Percentiles rank a stretch among this genome's conserved stretches.
Evolutionary conservation across 1,140 invertebrate genomes (phyloP).

Genomic region (Brachionus rubens): DNA sequence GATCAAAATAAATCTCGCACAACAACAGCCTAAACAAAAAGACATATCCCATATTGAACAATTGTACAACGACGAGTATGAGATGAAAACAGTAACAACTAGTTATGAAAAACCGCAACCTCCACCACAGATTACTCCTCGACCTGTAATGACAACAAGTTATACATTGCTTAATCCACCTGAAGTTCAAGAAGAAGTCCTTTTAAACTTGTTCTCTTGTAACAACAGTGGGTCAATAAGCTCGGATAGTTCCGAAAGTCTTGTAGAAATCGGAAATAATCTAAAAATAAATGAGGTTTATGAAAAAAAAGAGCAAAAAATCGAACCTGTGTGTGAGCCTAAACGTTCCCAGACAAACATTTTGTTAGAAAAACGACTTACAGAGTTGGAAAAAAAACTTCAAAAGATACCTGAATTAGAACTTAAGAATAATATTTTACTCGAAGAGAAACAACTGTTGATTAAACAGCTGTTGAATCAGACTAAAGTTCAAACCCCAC

Average conservation of each 20-base stretch:
- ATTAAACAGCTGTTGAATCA: neutral
- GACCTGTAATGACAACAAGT: neutral
- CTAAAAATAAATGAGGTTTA: constrained; percentile 40
- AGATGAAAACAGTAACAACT: constrained; percentile 19
- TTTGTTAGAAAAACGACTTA: constrained; percentile 10
- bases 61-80: neutral
- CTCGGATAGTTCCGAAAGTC: constrained; percentile 33
- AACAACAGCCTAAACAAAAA: neutral
- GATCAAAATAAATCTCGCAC: constrained; percentile 36
- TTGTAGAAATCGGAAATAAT: neutral
- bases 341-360: neutral
- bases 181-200: constrained; percentile 42
- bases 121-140: neutral
- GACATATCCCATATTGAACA: neutral
- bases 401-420: constrained; percentile 28
- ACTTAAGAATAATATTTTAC: constrained; percentile 37
- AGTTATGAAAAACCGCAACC: neutral
- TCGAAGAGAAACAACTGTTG: constrained; percentile 33
- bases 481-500: neutral
- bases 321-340: neutral
- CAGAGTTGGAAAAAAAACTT: constrained; percentile 25
- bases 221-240: constrained; percentile 37
- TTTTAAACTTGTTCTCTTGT: constrained; percentile 38
- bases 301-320: neutral
- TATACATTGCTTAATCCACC: neutral